A percentile compares a stretch with the other conserved stretches of the same genome.
Conservation (phyloP, 2,888 invertebrate species). For the Masnerella sp. region DNA sequence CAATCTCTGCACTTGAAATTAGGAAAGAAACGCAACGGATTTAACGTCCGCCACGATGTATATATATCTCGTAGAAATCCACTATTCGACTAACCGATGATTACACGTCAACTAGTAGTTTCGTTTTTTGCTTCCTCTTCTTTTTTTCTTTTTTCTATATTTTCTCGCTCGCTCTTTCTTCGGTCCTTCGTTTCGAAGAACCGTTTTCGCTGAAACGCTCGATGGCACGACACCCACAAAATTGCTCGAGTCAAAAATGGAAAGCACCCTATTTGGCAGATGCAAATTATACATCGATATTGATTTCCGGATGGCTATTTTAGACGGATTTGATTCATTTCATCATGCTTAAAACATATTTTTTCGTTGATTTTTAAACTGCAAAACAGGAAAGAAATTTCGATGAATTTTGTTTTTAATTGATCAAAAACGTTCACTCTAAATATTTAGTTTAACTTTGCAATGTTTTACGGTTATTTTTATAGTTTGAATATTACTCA, state of each 20-base stretch:
- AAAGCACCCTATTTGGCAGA: slow-evolving; percentile 41
- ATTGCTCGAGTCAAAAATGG: slow-evolving; percentile 24
- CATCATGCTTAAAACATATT: not conserved
- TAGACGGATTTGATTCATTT: slow-evolving; percentile 36
- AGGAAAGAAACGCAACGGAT: slow-evolving; percentile 54
- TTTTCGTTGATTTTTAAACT: slow-evolving; percentile 17
- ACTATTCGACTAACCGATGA: slow-evolving; percentile 69
- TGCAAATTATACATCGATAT: too few species aligned
- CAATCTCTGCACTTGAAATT: slow-evolving; percentile 57
- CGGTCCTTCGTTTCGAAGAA: slow-evolving; percentile 12
- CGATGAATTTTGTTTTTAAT: not conserved
- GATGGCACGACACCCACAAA: slow-evolving; percentile 38
- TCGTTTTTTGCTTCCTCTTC: too few species aligned
- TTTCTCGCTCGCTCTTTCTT: slow-evolving; percentile 11
- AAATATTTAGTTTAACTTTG: too few species aligned
- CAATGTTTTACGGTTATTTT: not conserved
- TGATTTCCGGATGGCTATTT: slow-evolving; percentile 34
- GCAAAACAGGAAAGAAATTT: slow-evolving; percentile 17
- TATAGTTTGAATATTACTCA: not conserved
- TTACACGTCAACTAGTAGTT: slow-evolving; percentile 68
- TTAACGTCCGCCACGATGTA: slow-evolving; percentile 6
- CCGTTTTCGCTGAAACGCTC: too few species aligned
- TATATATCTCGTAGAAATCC: slow-evolving; percentile 57
- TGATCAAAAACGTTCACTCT: not conserved
- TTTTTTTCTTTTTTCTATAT: slow-evolving; percentile 62